Evolutionary conservation across 2,888 invertebrate genomes (phyloP).

Genomic region (Helleia helle): DNA sequence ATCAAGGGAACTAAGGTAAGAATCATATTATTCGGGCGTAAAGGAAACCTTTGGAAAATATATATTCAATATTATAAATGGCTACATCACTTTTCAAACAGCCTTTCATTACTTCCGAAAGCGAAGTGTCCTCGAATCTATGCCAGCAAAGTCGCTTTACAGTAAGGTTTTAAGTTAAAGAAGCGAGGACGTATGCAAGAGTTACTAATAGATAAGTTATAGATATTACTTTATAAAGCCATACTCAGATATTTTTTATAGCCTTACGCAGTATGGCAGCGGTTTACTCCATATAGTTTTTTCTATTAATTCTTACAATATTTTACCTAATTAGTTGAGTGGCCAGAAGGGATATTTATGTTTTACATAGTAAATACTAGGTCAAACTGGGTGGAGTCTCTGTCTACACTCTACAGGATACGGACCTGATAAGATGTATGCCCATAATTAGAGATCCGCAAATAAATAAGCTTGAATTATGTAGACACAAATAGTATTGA

Average conservation of each 20-base stretch:
- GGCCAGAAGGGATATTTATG: background rate
- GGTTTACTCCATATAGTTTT: constrained; percentile 1
- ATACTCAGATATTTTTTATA: background rate
- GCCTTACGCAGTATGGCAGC: constrained; percentile 1
- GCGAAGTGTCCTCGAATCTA: too few relatives aligned
- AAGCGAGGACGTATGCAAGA: too few relatives aligned
- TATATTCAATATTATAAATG: too few relatives aligned
- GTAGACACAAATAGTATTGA: too few relatives aligned
- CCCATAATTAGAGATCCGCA: background rate
- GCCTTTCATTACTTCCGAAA: too few relatives aligned
- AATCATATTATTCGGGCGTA: too few relatives aligned
- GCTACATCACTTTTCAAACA: too few relatives aligned
- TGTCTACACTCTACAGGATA: background rate
- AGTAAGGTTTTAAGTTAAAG: too few relatives aligned
- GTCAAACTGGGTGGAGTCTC: constrained; percentile 2
- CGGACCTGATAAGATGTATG: constrained; percentile 4
- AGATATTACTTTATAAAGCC: constrained; percentile 3
- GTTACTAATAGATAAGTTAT: too few relatives aligned
- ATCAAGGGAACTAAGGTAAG: too few relatives aligned
- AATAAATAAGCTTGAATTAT: background rate
- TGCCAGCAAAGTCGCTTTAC: too few relatives aligned
- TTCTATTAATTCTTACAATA: constrained; percentile 4
- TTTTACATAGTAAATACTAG: constrained; percentile 7
- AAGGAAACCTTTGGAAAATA: too few relatives aligned
- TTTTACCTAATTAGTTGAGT: constrained; percentile 5